Evolutionary conservation across 2,113 vertebrate species (phyloP).

Genomic region (Thermophis baileyi): DNA sequence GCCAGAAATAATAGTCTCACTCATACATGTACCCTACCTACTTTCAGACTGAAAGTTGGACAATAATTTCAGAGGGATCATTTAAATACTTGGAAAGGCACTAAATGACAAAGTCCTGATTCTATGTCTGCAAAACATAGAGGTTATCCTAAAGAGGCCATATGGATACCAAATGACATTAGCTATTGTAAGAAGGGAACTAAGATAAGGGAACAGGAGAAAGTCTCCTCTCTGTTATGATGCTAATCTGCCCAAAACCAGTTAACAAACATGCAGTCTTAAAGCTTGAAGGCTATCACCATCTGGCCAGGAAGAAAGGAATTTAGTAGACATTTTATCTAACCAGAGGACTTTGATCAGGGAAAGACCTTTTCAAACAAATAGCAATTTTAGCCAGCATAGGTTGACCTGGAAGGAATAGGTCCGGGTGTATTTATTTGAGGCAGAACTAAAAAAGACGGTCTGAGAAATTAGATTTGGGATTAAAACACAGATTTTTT

Average conservation of each 20-base stretch:
- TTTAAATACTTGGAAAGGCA: not conserved
- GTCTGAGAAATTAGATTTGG: not conserved
- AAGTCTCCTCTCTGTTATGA: not conserved
- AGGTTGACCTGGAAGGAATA: not conserved
- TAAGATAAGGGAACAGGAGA: not conserved
- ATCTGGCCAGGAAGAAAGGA: conserved; percentile 14
- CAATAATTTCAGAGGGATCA: not conserved
- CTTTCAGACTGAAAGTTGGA: not conserved
- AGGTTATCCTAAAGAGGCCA: not conserved
- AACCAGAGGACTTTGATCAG: conserved; percentile 10
- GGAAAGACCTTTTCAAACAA: conserved; percentile 18
- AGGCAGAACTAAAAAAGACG: not conserved
- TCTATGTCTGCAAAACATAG: not conserved
- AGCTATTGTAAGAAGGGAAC: not conserved
- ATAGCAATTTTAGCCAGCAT: not conserved
- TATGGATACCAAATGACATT: not conserved
- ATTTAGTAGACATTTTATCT: conserved; percentile 11
- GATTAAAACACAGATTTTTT: conserved; percentile 26
- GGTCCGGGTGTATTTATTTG: not conserved
- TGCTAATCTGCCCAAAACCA: not conserved
- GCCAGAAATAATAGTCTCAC: not conserved
- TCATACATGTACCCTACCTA: not conserved
- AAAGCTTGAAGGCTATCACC: conserved; percentile 13
- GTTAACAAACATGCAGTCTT: not conserved
- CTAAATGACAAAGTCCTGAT: not conserved